phyloP scores from a whole-genome alignment of 2,888 invertebrate genomes.

The Nemurella pictetii region DNA sequence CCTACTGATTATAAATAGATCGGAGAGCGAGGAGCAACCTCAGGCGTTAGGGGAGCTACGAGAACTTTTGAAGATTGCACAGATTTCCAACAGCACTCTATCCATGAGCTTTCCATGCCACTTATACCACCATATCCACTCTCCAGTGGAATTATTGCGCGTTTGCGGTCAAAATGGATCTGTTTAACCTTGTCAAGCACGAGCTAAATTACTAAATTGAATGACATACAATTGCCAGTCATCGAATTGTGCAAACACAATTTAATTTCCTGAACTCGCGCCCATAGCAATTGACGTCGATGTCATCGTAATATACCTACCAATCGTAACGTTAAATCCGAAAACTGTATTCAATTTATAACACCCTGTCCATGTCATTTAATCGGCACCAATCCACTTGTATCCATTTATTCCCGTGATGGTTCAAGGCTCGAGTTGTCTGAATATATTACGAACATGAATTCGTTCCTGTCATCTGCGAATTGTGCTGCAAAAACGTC shows the following conservation, averaged over 20 bases:
- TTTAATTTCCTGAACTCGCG: neutral
- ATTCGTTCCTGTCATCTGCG: neutral
- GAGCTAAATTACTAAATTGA: neutral
- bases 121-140: no score
- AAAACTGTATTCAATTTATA: neutral
- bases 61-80: neutral
- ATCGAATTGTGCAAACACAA: neutral
- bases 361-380: neutral
- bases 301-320: neutral
- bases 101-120: neutral
- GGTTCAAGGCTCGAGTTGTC: neutral
- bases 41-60: neutral
- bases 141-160: neutral
- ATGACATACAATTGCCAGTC: neutral
- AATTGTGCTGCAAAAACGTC: neutral
- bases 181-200: neutral
- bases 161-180: neutral
- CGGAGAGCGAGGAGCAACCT: neutral
- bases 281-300: neutral
- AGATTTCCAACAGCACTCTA: neutral
- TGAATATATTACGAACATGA: neutral
- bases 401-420: neutral
- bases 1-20: neutral
- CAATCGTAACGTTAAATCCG: neutral
- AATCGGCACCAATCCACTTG: neutral